Conservation (phyloP, 2,888 invertebrate genomes). For the Cotesia congregata region DNA sequence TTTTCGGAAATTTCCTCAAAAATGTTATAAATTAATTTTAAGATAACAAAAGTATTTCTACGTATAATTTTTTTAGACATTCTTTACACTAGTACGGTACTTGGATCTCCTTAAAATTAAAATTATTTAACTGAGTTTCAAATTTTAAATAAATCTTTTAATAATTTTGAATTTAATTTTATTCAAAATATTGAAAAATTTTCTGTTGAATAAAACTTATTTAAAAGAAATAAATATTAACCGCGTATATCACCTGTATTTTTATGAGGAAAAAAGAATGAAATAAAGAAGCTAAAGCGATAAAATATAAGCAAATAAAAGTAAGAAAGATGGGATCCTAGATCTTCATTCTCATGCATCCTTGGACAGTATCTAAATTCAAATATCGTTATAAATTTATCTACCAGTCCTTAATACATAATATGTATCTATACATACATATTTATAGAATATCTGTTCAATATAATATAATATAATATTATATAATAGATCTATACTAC, state of each 20-base stretch:
- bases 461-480: neutral
- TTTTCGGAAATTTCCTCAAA: no score
- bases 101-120: no score
- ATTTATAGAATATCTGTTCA: neutral
- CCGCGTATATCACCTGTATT: no score
- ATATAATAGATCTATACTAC: neutral
- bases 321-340: neutral
- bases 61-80: no score
- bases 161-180: no score
- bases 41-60: no score
- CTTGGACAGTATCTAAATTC: neutral
- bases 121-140: no score
- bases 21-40: no score
- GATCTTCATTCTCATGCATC: conserved; percentile 27
- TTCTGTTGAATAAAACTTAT: neutral
- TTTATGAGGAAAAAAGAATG: neutral
- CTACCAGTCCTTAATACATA: conserved; percentile 3
- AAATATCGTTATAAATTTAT: neutral
- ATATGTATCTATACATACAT: neutral
- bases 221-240: neutral
- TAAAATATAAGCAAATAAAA: neutral
- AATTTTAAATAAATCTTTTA: no score
- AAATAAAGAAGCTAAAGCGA: conserved; percentile 6
- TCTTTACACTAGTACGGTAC: no score
- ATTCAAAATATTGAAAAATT: no score